phyloP scores from a whole-genome alignment of 2,888 invertebrate genomes.

The Cantharis flavilabris region DNA sequence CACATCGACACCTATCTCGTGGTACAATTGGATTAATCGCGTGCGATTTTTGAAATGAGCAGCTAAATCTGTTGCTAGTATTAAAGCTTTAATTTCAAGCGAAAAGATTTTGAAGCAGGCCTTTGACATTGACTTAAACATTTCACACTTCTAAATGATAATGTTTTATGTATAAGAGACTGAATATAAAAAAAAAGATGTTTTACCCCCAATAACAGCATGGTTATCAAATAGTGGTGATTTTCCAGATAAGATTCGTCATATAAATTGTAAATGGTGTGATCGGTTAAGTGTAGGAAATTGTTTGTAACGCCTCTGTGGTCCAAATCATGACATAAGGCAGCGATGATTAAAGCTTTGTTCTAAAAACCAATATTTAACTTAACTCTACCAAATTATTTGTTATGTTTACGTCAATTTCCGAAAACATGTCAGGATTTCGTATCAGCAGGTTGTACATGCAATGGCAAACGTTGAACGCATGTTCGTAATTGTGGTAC shows the following conservation, averaged over 20 bases:
- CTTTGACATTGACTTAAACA: conserved; percentile 55
- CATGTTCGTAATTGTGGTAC: conserved; percentile 68
- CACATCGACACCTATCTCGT: conserved; percentile 59
- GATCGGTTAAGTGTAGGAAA: conserved; percentile 60
- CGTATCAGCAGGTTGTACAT: conserved; percentile 61
- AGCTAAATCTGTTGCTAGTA: conserved; percentile 65
- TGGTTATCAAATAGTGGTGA: conserved; percentile 64
- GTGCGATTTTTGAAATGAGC: conserved; percentile 61
- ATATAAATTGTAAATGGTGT: conserved; percentile 62
- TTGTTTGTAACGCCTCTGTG: conserved; percentile 68
- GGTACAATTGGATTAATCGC: conserved; percentile 59
- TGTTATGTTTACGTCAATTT: conserved; percentile 54
- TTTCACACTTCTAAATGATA: conserved; percentile 57
- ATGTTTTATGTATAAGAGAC: neutral
- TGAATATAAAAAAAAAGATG: conserved; percentile 3
- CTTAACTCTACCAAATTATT: too few species aligned
- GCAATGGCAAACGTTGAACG: conserved; percentile 66
- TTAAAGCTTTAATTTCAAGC: conserved; percentile 61
- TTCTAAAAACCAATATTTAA: conserved; percentile 47
- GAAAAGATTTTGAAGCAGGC: conserved; percentile 55
- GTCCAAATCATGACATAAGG: conserved; percentile 67
- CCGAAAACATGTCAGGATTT: conserved; percentile 58
- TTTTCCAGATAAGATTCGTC: conserved; percentile 63
- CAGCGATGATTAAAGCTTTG: conserved; percentile 61
- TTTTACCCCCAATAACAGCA: conserved; percentile 61